Evolutionary conservation across 2,113 vertebrate species (phyloP).

Genomic region (Callospermophilus lateralis): DNA sequence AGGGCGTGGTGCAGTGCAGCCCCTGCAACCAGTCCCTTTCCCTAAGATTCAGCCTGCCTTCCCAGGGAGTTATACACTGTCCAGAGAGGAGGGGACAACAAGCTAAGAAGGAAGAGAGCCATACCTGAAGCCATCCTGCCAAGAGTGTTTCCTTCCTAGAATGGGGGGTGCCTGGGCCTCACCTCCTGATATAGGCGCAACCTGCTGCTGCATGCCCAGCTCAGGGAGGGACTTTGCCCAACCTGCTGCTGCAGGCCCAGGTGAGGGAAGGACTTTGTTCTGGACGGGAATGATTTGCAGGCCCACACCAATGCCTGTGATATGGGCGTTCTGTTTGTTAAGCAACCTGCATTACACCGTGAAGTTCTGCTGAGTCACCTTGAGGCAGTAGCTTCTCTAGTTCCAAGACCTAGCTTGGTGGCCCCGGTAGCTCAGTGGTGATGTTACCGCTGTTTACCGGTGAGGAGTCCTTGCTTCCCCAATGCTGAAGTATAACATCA

Average conservation of each 20-base stretch:
- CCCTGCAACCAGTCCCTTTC: background rate
- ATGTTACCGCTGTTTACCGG: no score
- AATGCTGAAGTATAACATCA: no score
- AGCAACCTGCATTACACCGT: background rate
- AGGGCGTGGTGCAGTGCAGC: background rate
- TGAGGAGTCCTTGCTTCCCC: no score
- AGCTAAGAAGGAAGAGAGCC: background rate
- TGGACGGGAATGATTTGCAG: background rate
- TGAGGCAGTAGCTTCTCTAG: slow-evolving; percentile 7
- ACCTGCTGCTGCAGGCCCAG: no score
- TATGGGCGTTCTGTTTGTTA: background rate
- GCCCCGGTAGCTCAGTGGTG: background rate
- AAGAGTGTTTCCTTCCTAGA: background rate
- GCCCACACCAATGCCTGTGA: background rate
- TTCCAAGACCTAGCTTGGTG: background rate
- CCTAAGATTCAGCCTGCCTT: background rate
- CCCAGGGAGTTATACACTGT: background rate
- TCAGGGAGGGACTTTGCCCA: background rate
- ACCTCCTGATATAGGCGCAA: background rate
- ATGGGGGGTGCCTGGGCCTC: background rate
- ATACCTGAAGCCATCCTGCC: background rate
- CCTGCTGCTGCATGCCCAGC: background rate
- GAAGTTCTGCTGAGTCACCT: slow-evolving; percentile 13
- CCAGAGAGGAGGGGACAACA: background rate
- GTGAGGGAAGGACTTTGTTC: no score